Conservation (phyloP, 64 coral and sea anemone species). For the Porites australiensis region DNA sequence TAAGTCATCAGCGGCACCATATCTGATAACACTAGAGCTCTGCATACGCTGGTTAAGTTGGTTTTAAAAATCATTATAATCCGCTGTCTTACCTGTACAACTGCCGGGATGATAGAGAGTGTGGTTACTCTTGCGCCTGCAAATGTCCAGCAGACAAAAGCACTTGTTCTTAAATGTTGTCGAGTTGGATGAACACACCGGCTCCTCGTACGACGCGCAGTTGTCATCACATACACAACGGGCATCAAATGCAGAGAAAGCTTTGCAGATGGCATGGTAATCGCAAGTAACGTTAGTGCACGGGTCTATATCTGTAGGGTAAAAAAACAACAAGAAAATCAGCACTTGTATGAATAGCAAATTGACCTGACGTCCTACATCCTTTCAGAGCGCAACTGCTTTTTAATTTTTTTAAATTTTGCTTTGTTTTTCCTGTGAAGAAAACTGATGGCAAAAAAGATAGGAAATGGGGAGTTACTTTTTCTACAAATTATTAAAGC, state of each 20-base stretch:
- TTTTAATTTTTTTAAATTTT: no score
- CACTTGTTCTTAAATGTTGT: conserved; percentile 77
- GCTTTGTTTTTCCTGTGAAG: no score
- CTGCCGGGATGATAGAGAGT: conserved; percentile 72
- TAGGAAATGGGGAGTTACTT: no score
- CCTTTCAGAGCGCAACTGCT: no score
- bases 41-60: no score
- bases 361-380: no score
- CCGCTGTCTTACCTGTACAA: conserved; percentile 49
- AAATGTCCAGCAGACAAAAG: conserved; percentile 37
- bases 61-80: no score
- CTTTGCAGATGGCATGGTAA: conserved; percentile 65
- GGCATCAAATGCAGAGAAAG: conserved; percentile 61
- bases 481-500: no score
- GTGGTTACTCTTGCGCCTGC: conserved; percentile 50
- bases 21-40: no score
- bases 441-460: no score
- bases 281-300: conserved; percentile 70
- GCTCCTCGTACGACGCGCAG: conserved; percentile 76
- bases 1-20: no score
- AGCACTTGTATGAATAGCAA: no score
- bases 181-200: conserved; percentile 63
- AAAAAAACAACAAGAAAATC: neutral
- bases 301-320: conserved; percentile 69
- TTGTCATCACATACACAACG: conserved; percentile 66